phyloP scores from a whole-genome alignment of 2,888 invertebrate species.

The Lithophane ornitopus region DNA sequence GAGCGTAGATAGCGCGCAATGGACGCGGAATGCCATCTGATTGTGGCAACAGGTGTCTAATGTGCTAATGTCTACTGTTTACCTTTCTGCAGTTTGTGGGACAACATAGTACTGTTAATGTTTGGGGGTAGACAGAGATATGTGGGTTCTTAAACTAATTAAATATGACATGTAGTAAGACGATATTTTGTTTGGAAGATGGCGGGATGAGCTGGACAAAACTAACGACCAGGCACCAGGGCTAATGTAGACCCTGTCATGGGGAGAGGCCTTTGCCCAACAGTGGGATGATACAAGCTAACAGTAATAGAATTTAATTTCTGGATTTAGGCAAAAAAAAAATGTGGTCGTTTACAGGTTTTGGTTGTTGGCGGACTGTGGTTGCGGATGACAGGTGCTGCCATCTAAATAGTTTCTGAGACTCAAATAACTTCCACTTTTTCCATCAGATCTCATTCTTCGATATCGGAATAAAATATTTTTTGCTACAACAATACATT shows the following conservation, averaged over 20 bases:
- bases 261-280: too few species aligned
- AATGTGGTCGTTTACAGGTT: not conserved
- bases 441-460: slow-evolving; percentile 7
- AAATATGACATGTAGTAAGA: too few species aligned
- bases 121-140: not conserved
- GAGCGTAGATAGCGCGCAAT: slow-evolving; percentile 70
- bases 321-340: too few species aligned
- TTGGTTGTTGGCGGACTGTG: not conserved
- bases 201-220: too few species aligned
- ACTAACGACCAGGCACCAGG: too few species aligned
- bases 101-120: not conserved
- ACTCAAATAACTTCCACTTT: slow-evolving; percentile 4
- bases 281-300: too few species aligned
- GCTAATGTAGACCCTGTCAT: too few species aligned
- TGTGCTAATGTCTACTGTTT: slow-evolving; percentile 49
- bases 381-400: not conserved
- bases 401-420: not conserved
- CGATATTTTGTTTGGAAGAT: too few species aligned
- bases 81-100: slow-evolving; percentile 36
- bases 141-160: not conserved
- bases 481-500: slow-evolving; percentile 61
- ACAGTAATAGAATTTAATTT: too few species aligned
- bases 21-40: slow-evolving; percentile 62
- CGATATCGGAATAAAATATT: slow-evolving; percentile 43
- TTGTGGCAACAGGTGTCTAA: slow-evolving; percentile 67